Conservation (phyloP, 2,113 vertebrate species). For the Oceanodroma tethys region DNA sequence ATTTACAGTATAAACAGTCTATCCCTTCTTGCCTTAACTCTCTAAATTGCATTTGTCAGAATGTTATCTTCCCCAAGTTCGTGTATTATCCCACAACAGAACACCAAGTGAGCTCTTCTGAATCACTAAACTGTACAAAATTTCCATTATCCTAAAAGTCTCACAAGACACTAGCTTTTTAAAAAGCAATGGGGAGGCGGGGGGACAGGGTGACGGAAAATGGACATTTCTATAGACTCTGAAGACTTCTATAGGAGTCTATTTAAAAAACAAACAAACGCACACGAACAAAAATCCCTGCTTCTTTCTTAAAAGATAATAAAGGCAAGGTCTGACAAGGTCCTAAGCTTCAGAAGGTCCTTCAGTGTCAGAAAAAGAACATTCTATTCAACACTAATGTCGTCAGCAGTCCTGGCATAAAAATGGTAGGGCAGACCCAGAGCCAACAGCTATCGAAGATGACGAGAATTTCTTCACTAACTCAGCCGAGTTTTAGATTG, state of each 20-base stretch:
- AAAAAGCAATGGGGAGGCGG: background rate
- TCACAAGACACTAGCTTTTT: background rate
- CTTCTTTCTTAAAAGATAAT: background rate
- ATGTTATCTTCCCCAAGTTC: background rate
- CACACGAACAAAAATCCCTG: background rate
- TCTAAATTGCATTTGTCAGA: background rate
- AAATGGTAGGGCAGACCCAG: background rate
- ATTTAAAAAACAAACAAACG: background rate
- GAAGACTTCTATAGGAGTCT: background rate
- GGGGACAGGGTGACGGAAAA: background rate
- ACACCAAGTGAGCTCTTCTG: background rate
- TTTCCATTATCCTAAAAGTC: background rate
- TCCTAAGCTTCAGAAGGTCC: background rate
- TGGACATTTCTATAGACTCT: background rate
- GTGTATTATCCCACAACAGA: background rate
- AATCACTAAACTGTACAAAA: background rate
- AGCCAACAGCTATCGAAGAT: background rate
- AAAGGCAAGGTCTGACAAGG: background rate
- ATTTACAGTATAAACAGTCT: background rate
- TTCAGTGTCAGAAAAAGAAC: background rate
- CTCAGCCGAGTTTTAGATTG: background rate
- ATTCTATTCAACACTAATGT: background rate
- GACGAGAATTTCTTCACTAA: background rate
- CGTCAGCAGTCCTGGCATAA: background rate
- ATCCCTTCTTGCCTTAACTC: background rate